A percentile compares a stretch with the other conserved stretches of the same genome.
phyloP scores from a whole-genome alignment of 2,888 invertebrate species.

The Tryphoninae sp. region DNA sequence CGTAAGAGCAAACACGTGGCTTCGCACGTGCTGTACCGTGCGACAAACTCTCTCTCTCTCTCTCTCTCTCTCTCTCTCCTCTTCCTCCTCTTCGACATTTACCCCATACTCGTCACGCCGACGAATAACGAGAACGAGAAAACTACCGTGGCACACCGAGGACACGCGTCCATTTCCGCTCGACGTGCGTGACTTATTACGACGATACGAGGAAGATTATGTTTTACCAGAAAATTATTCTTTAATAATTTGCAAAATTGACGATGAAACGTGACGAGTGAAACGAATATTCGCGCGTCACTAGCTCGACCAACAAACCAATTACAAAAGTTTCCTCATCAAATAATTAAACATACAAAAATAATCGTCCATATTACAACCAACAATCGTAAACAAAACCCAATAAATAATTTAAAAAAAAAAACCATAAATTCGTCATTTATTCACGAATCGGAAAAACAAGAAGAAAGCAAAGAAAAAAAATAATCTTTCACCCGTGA shows the following conservation, averaged over 20 bases:
- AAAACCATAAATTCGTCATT: background rate
- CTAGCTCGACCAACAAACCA: background rate
- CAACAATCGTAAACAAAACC: background rate
- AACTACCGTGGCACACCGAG: conserved; percentile 35
- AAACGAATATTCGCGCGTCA: background rate
- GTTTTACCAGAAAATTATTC: background rate
- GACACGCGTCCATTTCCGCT: conserved; percentile 44
- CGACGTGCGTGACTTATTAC: conserved; percentile 52
- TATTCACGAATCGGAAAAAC: background rate
- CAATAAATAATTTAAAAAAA: background rate
- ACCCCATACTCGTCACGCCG: conserved; percentile 20
- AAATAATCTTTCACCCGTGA: conserved; percentile 22
- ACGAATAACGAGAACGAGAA: conserved; percentile 47
- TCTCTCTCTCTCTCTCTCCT: background rate
- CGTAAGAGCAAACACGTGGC: conserved; percentile 49
- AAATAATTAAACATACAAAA: background rate
- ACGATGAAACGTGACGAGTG: background rate
- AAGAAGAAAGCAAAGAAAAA: background rate
- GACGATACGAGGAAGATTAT: conserved; percentile 33
- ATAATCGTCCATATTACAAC: background rate
- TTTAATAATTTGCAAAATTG: background rate
- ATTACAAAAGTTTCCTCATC: background rate
- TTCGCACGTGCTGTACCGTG: conserved; percentile 47
- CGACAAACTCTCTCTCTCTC: conserved; percentile 7
- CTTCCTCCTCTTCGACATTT: conserved; percentile 1